These are phyloP conservation scores for Danionella cerebrum DNA, from an alignment of 2,113 vertebrate species.

Conservation along the genomic window DNA sequence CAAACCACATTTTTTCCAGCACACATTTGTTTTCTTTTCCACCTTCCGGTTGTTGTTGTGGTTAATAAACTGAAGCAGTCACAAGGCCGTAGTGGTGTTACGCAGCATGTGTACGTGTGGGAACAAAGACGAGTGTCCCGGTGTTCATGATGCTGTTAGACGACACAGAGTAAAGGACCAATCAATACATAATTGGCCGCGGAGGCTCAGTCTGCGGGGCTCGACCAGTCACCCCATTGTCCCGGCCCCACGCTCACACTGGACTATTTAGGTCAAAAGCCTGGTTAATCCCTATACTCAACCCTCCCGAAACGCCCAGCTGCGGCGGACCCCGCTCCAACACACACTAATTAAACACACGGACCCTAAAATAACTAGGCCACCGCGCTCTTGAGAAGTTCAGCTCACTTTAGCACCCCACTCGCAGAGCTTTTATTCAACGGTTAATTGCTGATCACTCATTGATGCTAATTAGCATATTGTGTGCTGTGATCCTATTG, in stretches of 20 bases:
- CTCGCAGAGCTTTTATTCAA: constrained; percentile 54
- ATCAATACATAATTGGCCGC: constrained; percentile 85
- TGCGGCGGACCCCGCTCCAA: constrained; percentile 53
- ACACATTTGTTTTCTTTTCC: background rate
- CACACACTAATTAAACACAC: constrained; percentile 74
- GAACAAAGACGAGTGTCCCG: background rate
- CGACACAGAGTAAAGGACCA: constrained; percentile 72
- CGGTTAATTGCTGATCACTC: constrained; percentile 64
- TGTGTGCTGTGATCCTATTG: constrained; percentile 61
- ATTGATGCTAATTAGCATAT: constrained; percentile 62
- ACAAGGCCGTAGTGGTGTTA: background rate
- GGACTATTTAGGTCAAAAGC: constrained; percentile 82
- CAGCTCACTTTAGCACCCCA: constrained; percentile 46
- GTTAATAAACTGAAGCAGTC: background rate
- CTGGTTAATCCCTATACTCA: constrained; percentile 56
- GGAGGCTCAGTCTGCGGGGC: constrained; percentile 32
- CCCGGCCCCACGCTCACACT: constrained; percentile 62
- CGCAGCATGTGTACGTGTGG: background rate
- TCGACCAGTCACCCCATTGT: constrained; percentile 63
- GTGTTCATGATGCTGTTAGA: constrained; percentile 56
- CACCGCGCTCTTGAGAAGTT: constrained; percentile 43
- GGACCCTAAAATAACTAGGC: background rate
- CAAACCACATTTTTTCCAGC: background rate
- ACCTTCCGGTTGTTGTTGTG: background rate
- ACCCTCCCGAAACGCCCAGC: constrained; percentile 38